phyloP scores from a whole-genome alignment of 2,797 vertebrate genomes.

The Alectoris magna region DNA sequence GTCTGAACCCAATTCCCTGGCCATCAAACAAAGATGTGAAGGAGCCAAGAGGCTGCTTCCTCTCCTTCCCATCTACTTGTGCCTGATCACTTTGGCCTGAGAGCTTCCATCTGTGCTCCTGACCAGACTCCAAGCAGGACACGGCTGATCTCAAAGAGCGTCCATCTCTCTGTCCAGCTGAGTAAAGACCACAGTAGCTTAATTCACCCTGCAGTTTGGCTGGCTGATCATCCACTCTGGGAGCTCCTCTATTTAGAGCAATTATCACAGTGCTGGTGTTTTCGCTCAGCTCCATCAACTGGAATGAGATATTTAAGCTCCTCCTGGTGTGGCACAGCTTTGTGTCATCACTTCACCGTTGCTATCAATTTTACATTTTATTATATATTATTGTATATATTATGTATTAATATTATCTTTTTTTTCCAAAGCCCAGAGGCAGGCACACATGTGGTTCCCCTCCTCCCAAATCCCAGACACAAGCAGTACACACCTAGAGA shows the following conservation, averaged over 20 bases:
- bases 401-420: no score
- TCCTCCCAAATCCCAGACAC: background rate
- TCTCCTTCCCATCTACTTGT: background rate
- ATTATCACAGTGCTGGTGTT: background rate
- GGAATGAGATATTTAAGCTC: background rate
- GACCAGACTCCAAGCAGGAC: background rate
- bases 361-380: background rate
- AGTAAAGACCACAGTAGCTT: background rate
- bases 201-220: background rate
- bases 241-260: background rate
- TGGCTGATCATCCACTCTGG: background rate
- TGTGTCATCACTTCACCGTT: background rate
- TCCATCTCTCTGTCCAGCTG: background rate
- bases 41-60: background rate
- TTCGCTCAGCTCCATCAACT: background rate
- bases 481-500: accelerated
- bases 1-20: background rate
- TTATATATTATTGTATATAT: no score
- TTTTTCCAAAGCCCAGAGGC: background rate
- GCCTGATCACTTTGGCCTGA: background rate
- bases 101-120: background rate
- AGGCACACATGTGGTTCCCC: accelerated
- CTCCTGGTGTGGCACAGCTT: background rate
- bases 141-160: background rate
- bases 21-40: background rate